phyloP scores from a whole-genome alignment of 1,140 invertebrate species.

The Dinoponera quadriceps region DNA sequence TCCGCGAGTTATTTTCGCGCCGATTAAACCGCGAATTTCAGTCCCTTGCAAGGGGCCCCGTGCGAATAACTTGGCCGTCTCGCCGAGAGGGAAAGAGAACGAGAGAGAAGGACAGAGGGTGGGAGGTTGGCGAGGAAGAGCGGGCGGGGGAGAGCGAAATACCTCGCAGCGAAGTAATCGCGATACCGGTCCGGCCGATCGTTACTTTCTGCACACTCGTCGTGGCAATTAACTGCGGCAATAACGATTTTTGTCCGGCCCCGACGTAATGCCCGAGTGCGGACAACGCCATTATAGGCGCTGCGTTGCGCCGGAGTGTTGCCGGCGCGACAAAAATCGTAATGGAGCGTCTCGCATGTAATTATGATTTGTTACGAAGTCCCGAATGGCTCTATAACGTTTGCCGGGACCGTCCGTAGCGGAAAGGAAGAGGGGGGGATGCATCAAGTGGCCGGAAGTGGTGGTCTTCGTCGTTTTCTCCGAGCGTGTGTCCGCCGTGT shows the following conservation, averaged over 20 bases:
- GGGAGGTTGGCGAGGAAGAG: not conserved
- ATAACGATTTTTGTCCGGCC: constrained; percentile 53
- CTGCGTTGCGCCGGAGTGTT: constrained; percentile 6
- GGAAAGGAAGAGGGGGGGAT: not conserved
- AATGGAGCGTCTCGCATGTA: constrained; percentile 48
- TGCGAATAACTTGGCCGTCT: constrained; percentile 19
- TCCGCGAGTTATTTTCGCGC: constrained; percentile 20
- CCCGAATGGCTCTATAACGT: constrained; percentile 44
- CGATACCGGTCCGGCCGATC: constrained; percentile 58
- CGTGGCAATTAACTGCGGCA: constrained; percentile 57
- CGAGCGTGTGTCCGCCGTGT: not conserved
- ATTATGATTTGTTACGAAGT: constrained; percentile 55
- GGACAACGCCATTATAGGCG: constrained; percentile 31
- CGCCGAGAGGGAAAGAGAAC: constrained; percentile 10
- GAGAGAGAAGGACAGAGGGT: too few relatives aligned
- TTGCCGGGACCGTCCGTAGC: not conserved
- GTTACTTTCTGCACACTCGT: constrained; percentile 60
- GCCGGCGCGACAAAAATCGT: constrained; percentile 52
- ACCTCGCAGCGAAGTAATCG: constrained; percentile 47
- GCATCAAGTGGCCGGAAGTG: not conserved
- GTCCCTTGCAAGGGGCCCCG: not conserved
- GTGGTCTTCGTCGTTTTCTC: not conserved
- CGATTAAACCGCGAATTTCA: constrained; percentile 63
- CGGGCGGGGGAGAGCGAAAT: not conserved
- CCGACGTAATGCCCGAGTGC: constrained; percentile 45